phyloP scores from a whole-genome alignment of 2,888 invertebrate genomes.

The Pristionchus exspectatus region DNA sequence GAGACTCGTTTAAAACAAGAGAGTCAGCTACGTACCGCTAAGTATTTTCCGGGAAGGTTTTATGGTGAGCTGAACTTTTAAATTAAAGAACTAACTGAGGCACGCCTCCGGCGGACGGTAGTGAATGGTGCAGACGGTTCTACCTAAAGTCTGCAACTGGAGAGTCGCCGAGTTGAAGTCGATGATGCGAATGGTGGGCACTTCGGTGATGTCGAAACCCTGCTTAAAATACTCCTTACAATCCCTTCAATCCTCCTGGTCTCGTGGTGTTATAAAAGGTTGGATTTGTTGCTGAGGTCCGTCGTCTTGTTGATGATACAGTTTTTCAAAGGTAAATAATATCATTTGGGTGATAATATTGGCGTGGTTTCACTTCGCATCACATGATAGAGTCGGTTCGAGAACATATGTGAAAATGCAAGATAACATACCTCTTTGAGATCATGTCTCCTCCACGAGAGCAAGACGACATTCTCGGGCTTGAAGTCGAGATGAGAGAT shows the following conservation, averaged over 20 bases:
- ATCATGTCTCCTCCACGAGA: not conserved
- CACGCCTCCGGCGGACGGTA: slow-evolving; percentile 12
- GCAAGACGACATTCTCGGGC: not conserved
- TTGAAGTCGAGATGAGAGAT: slow-evolving; percentile 10
- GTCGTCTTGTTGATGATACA: too few species aligned
- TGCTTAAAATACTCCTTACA: not conserved
- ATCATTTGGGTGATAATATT: too few species aligned
- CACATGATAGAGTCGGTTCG: too few species aligned
- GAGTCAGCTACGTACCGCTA: too few species aligned
- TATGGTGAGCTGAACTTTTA: not conserved
- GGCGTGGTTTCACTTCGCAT: too few species aligned
- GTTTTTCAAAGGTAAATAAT: too few species aligned
- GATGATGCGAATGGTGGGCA: not conserved
- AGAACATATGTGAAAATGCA: not conserved
- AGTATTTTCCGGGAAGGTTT: too few species aligned
- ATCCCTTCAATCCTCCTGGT: too few species aligned
- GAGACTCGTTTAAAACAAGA: too few species aligned
- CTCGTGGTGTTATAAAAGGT: too few species aligned
- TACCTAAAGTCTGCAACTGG: not conserved
- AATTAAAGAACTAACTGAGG: not conserved
- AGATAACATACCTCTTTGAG: not conserved
- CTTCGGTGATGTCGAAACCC: not conserved
- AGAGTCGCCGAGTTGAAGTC: not conserved
- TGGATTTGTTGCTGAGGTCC: too few species aligned
- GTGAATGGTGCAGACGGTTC: not conserved